These are phyloP conservation scores for Galerucella calmariensis DNA, from an alignment of 2,888 invertebrate species.

Conservation along the genomic window DNA sequence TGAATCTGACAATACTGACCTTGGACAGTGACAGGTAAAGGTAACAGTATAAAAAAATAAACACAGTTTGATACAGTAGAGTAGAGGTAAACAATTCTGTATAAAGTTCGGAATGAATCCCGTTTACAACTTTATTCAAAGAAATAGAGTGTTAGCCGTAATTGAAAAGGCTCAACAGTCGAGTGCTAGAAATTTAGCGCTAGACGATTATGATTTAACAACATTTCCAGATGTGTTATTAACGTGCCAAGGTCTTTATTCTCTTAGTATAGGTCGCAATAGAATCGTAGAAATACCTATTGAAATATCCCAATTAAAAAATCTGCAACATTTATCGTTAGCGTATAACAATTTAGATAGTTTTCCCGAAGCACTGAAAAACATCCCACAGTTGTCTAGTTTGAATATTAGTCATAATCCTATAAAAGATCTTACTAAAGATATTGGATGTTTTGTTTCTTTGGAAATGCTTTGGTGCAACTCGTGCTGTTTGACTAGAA, in stretches of 20 bases:
- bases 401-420: conserved; percentile 77
- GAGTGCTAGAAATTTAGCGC: conserved; percentile 70
- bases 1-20: neutral
- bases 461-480: conserved; percentile 78
- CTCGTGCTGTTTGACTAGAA: conserved; percentile 67
- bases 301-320: conserved; percentile 68
- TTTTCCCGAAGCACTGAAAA: conserved; percentile 72
- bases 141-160: conserved; percentile 74
- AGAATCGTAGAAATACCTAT: conserved; percentile 69
- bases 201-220: conserved; percentile 74
- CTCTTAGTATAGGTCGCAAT: conserved; percentile 74
- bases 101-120: conserved; percentile 68
- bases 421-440: conserved; percentile 69
- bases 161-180: conserved; percentile 73
- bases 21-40: conserved; percentile 26
- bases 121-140: conserved; percentile 75
- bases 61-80: neutral
- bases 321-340: conserved; percentile 72
- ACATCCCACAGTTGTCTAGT: conserved; percentile 70
- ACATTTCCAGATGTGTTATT: conserved; percentile 71
- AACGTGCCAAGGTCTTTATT: conserved; percentile 70
- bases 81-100: neutral
- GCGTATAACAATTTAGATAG: conserved; percentile 74
- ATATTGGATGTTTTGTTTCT: conserved; percentile 71
- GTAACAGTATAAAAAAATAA: conserved; percentile 18